Base-by-base conservation (phyloP, 2,113 vertebrate genomes). In the Notothenia rossii region DNA sequence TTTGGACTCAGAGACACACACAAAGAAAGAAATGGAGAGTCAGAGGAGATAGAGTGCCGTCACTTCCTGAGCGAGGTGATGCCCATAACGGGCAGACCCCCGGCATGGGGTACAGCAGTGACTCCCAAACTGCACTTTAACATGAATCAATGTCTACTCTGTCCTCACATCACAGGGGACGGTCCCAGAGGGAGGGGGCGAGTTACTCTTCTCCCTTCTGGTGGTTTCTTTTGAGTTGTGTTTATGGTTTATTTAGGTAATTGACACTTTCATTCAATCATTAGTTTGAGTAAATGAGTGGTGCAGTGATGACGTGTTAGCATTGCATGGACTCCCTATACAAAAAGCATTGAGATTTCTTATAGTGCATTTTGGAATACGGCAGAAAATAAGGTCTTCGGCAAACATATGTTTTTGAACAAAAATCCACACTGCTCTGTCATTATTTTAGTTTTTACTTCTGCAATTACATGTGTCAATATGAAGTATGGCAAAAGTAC, bases 21-120 rank as follows among this genome's bases (percentile, higher is more conserved):
- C 1, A 77, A 46, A 71, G 59, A 77, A 29, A 79, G 48, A 74
- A 51, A 70, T 18, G 49, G 61, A 73, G 49, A 73, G 58, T 43
- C 3, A 65, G 71, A 75, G 74, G 10, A 63, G 48, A 61, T 80
- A 64, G 36, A 68, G 3, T 61, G 14, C 20, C 49, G 55, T 86
- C 85, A 83, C 79, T 88, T 86, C 81, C 77, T 87, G 6, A 64
- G 46, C 0, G 33, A 79, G 59, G 77, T 71, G 70, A 67, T 66
- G 91, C 75, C 81, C 56, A 74, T 77, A 81, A 84, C 58, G 62
- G 78, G 68, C 61, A 63, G 40, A 59, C n/a, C 68, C 51, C 33
- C 17, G 14, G 53, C 40, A 65, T 51, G 17, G 58, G 50, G 25
- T 48, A 64, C 18, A 25, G 48, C 29, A 64, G 25, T 50, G 61